phyloP scores from a whole-genome alignment of 2,888 invertebrate genomes.

The Teinopalpus imperialis region DNA sequence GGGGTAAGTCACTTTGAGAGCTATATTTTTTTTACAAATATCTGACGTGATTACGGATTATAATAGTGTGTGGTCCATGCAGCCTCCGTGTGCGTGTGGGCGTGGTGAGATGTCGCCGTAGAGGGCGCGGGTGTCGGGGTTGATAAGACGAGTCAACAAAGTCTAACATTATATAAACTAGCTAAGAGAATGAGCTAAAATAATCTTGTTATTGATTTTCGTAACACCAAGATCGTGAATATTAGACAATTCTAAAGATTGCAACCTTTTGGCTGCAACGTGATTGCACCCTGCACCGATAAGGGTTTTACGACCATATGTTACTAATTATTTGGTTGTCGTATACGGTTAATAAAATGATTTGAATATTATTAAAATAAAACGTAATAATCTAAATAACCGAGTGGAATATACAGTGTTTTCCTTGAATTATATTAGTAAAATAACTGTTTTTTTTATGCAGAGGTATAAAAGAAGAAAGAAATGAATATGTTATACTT shows the following conservation, averaged over 20 bases:
- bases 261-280: constrained; percentile 47
- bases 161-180: constrained; percentile 57
- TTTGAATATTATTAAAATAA: too few relatives aligned
- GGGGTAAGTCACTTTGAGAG: constrained; percentile 63
- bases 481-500: too few relatives aligned
- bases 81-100: constrained; percentile 65
- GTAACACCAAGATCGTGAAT: constrained; percentile 39
- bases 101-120: constrained; percentile 67
- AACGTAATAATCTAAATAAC: too few relatives aligned
- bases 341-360: too few relatives aligned
- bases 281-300: constrained; percentile 34
- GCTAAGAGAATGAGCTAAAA: constrained; percentile 38
- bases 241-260: constrained; percentile 57
- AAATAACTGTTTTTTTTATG: too few relatives aligned
- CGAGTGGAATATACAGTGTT: too few relatives aligned
- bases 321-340: not conserved
- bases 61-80: constrained; percentile 46
- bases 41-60: not conserved
- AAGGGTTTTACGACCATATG: constrained; percentile 42
- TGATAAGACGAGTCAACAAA: constrained; percentile 79
- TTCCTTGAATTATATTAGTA: too few relatives aligned
- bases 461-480: too few relatives aligned
- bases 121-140: constrained; percentile 58
- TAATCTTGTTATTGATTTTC: constrained; percentile 72
- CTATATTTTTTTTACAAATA: not conserved